Evolutionary conservation across 2,888 invertebrate species (phyloP), one percentile per base, ranked within the genome.

Genomic region (Strigamia maritima): DNA sequence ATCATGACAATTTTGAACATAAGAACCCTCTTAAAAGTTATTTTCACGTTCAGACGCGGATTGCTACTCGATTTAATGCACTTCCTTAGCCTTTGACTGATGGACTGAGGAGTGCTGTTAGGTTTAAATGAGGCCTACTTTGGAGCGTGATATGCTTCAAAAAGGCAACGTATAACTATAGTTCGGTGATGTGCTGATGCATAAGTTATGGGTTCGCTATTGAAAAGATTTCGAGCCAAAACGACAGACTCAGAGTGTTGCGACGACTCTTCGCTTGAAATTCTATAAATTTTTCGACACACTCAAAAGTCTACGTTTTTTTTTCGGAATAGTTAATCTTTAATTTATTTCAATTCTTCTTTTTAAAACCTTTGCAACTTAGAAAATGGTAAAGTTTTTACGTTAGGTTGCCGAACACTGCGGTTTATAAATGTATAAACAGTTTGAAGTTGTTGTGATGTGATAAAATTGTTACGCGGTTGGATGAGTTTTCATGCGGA

Each of bases 1-100:
- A 49, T 49, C 49, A 49, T n/a, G 49, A 49, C 49, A 49, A 49
- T 49, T 49, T 49, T n/a, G 49, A 49, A 49, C 49, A 49, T 49
- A 49, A 49, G 49, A 49, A 49, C 49, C 19, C 49, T 49, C 49
- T 49, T 49, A 49, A 49, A 49, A 49, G 49, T 49, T 49, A 49
- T 49, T 49, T 49, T 49, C 49, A 16, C 8, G 49, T n/a, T 19
- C n/a, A 49, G 49, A 49, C 49, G 8, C n/a, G 49, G 49, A 49
- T 49, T 49, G 49, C 49, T n/a, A 49, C 49, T 49, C 49, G 49
- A 49, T 49, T 49, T 49, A 49, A 49, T 49, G 49, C n/a, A 49
- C 49, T 49, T 49, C 49, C 49, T 49, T 49, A 49, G 49, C 49
- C 49, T 49, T 49, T 49, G 49, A 49, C 49, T 49, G 49, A 49